Conservation (phyloP, 2,888 invertebrate genomes). For the Hoplodrina ambigua region DNA sequence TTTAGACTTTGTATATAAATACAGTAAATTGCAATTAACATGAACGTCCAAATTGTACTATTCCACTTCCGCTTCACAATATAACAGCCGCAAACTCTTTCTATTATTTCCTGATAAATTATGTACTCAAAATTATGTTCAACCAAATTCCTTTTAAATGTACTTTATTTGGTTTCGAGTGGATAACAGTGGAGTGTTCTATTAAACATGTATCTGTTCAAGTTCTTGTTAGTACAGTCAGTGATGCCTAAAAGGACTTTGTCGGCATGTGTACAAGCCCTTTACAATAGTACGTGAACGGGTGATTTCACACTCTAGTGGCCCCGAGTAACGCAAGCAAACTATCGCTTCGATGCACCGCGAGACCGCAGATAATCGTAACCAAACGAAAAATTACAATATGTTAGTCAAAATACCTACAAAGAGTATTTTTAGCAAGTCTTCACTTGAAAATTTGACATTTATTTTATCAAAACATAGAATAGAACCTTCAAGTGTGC, state of each 20-base stretch:
- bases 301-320: conserved; percentile 86
- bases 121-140: conserved; percentile 39
- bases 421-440: neutral
- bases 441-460: neutral
- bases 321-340: conserved; percentile 73
- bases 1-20: neutral
- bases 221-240: conserved; percentile 57
- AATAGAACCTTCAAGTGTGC: neutral
- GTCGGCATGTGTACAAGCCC: conserved; percentile 75
- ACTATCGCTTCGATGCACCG: conserved; percentile 75
- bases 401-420: conserved; percentile 17
- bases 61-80: conserved; percentile 36
- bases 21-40: conserved; percentile 7
- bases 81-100: conserved; percentile 53
- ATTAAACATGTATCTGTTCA: conserved; percentile 68
- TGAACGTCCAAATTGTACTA: conserved; percentile 26
- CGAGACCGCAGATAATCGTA: conserved; percentile 83
- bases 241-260: conserved; percentile 69
- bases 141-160: conserved; percentile 39
- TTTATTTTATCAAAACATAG: neutral
- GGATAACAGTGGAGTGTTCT: conserved; percentile 71
- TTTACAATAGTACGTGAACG: conserved; percentile 70
- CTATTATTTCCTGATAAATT: conserved; percentile 46
- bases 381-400: conserved; percentile 37
- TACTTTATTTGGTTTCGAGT: conserved; percentile 66